These are phyloP conservation scores for Cyrtorhinus lividipennis DNA, from an alignment of 1,140 invertebrate species.

Conservation along the genomic window DNA sequence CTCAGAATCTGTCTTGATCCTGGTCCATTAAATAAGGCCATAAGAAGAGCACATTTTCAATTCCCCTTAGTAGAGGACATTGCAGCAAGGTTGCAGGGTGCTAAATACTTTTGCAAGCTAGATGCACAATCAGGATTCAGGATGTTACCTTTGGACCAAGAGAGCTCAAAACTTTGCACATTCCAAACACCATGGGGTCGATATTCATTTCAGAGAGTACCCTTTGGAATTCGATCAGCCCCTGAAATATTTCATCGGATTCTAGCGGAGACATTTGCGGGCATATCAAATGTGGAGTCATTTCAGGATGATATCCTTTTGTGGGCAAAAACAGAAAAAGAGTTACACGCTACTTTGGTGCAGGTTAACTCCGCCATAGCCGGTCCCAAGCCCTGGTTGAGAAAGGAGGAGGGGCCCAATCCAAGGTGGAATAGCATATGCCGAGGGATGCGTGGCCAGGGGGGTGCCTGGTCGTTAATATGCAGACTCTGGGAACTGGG, in stretches of 20 bases:
- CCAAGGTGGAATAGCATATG: too few species aligned
- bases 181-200: slow-evolving; percentile 32
- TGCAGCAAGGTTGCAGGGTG: slow-evolving; percentile 27
- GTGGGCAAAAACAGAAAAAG: background rate
- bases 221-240: slow-evolving; percentile 26
- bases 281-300: slow-evolving; percentile 9
- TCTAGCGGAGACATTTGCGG: slow-evolving; percentile 27
- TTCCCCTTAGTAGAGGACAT: slow-evolving; percentile 33
- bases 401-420: too few species aligned
- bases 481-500: too few species aligned
- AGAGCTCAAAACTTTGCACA: slow-evolving; percentile 29
- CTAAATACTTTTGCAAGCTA: slow-evolving; percentile 32
- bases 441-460: too few species aligned
- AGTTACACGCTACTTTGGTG: background rate
- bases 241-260: slow-evolving; percentile 29
- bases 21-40: slow-evolving; percentile 31
- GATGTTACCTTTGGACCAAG: slow-evolving; percentile 30
- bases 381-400: too few species aligned
- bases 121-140: slow-evolving; percentile 34
- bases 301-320: slow-evolving; percentile 15
- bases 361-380: too few species aligned
- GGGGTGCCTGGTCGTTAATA: too few species aligned
- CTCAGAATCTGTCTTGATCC: slow-evolving; percentile 37
- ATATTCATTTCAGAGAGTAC: slow-evolving; percentile 24
- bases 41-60: slow-evolving; percentile 31